Evolutionary conservation across 2,797 vertebrate species (phyloP).

Genomic region (Phoxinus dragarum): DNA sequence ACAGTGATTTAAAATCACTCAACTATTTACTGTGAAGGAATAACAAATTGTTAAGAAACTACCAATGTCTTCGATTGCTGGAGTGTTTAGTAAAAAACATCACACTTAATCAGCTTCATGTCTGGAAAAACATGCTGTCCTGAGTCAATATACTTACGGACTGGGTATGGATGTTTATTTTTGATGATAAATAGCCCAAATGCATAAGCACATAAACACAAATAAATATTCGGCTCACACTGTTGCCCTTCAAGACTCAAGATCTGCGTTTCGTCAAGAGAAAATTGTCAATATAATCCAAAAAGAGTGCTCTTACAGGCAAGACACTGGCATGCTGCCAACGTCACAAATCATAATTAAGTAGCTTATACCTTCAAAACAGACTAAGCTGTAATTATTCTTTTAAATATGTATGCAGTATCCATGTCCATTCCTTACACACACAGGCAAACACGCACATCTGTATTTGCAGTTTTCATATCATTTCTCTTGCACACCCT

Average conservation of each 20-base stretch:
- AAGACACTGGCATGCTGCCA: conserved; percentile 1
- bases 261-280: conserved; percentile 51
- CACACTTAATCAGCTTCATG: conserved; percentile 39
- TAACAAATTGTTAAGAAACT: conserved; percentile 24
- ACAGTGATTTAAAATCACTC: conserved; percentile 20
- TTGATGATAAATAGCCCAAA: conserved; percentile 56
- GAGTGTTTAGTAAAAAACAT: conserved; percentile 28
- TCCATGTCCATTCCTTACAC: conserved; percentile 7
- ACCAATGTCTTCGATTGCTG: conserved; percentile 18
- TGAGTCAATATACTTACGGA: conserved; percentile 38
- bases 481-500: neutral
- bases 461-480: conserved; percentile 29
- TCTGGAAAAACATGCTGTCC: conserved; percentile 35
- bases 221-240: conserved; percentile 50
- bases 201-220: conserved; percentile 56
- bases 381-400: conserved; percentile 38
- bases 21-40: conserved; percentile 34
- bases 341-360: conserved; percentile 42
- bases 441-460: conserved; percentile 12
- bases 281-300: conserved; percentile 19
- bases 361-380: conserved; percentile 30
- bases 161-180: conserved; percentile 46
- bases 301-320: conserved; percentile 7
- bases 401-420: conserved; percentile 25
- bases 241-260: conserved; percentile 31